Base-by-base conservation (phyloP, 2,888 invertebrate species). In the Endotricha flammealis region DNA sequence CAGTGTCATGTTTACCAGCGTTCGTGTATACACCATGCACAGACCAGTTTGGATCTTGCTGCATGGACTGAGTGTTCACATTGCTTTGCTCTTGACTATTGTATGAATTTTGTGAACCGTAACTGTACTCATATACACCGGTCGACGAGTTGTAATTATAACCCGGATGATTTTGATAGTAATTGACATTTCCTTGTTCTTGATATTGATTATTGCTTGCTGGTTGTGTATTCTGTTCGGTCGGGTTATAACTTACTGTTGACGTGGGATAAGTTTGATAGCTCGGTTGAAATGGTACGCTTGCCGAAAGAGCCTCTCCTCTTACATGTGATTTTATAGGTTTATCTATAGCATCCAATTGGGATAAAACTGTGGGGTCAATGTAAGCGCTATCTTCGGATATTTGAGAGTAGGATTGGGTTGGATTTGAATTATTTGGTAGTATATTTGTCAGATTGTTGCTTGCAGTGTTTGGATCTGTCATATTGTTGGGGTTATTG, bases 101-200 rank as follows among this genome's bases (percentile, higher is more conserved):
- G 20, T 60, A 76, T 1, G 79, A 64, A 13, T 85, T 83, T 55
- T 90, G 90, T 39, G 90, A 91, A 0, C 90, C 91, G 33, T 91
- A 90, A 45, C 72, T 88, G 50, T 92, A 92, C 7, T 90, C 89
- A 46, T 90, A 91, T 28, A 57, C 68, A 0, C 91, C 91, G 0
- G 88, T 87, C 1, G 76, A 59, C 1, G 81, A 47, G 54, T 91
- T 90, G 47, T 67, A 91, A 4, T 83, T 81, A 50, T 91, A 92
- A 27, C 90, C 91, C 2, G 91, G 90, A 62, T 91, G 91, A 36
- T 86, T 87, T 53, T 88, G 86, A 42, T 71, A 82, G 12, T 69
- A 75, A 43, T 48, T 68, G 1, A 52, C 41, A 16, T 53, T 64
- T 1, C 45, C 12, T 39, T 69, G 67, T 20, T 72, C 65, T 4